Conservation (phyloP, 2,113 vertebrate species). For the Echinops telfairi region DNA sequence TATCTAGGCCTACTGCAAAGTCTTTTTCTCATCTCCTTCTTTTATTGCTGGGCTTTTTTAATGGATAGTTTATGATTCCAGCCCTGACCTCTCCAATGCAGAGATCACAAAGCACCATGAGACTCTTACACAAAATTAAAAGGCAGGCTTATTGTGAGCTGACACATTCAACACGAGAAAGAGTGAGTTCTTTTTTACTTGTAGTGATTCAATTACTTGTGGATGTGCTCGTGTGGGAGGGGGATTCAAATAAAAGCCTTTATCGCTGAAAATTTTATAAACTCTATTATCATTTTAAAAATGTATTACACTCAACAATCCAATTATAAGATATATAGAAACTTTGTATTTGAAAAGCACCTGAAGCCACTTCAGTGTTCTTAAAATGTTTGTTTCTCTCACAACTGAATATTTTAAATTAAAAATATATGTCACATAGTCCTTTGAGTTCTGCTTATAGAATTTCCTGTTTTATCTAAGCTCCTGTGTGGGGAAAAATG, state of each 20-base stretch:
- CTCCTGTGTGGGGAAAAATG: neutral
- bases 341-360: constrained; percentile 48
- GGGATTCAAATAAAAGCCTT: neutral
- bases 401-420: constrained; percentile 54
- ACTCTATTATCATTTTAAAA: neutral
- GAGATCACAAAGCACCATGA: neutral
- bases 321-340: constrained; percentile 11
- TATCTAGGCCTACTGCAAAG: neutral
- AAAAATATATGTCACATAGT: constrained; percentile 35
- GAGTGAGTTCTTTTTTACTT: neutral
- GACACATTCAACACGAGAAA: neutral
- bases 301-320: neutral
- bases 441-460: neutral
- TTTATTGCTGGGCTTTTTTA: neutral
- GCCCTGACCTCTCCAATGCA: neutral
- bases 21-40: neutral
- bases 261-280: constrained; percentile 15
- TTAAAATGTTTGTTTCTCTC: constrained; percentile 49
- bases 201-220: neutral
- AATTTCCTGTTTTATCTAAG: neutral
- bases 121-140: neutral
- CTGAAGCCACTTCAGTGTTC: constrained; percentile 1
- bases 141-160: neutral
- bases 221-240: neutral
- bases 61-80: neutral